phyloP scores from a whole-genome alignment of 2,797 vertebrate genomes.

The Falco naumanni region DNA sequence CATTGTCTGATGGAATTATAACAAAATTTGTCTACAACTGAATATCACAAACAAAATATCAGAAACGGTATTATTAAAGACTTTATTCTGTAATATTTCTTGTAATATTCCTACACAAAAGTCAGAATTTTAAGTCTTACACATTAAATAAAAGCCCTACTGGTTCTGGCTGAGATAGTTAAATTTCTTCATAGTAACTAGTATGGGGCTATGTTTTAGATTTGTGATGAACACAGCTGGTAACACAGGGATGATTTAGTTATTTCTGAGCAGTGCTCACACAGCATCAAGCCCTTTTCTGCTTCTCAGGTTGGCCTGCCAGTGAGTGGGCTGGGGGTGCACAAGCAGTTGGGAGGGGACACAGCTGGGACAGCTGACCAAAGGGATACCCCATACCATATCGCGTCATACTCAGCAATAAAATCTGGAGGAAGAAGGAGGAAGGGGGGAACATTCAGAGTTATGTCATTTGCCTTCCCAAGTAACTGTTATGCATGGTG shows the following conservation, averaged over 20 bases:
- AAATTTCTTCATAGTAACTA: background rate
- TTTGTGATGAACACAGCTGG: background rate
- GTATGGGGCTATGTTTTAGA: background rate
- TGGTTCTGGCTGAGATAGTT: background rate
- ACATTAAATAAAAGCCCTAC: background rate
- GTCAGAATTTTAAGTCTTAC: background rate
- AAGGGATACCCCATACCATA: background rate
- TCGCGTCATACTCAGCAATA: background rate
- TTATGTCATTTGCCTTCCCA: rapidly evolving
- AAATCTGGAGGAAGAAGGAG: background rate
- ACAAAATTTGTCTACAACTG: background rate
- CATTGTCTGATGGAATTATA: background rate
- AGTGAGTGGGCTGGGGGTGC: background rate
- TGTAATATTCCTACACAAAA: background rate
- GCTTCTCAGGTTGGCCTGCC: background rate
- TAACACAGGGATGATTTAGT: background rate
- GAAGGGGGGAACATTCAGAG: background rate
- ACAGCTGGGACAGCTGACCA: background rate
- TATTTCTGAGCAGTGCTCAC: background rate
- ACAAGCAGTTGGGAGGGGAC: background rate
- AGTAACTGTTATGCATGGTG: background rate
- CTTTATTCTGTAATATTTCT: too few relatives aligned
- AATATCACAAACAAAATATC: background rate
- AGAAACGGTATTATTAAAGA: background rate
- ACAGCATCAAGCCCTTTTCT: background rate